Conservation (phyloP, 2,888 invertebrate genomes). For the Stenchaetothrips biformis region DNA sequence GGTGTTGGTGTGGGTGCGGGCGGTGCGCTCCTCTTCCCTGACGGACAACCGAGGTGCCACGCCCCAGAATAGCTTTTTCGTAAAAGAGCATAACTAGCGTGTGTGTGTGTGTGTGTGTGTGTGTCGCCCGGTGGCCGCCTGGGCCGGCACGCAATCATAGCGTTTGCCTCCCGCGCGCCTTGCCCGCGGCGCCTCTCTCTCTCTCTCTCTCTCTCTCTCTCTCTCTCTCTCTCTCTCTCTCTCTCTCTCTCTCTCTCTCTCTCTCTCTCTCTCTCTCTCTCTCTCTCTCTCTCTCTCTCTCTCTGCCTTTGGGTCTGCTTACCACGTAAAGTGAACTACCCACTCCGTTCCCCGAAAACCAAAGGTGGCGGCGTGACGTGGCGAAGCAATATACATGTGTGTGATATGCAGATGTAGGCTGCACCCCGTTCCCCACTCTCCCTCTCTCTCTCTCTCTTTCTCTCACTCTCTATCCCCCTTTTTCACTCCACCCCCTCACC, state of each 20-base stretch:
- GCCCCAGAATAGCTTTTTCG: no score
- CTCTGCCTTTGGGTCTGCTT: neutral
- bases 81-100: no score
- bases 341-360: slow-evolving; percentile 10
- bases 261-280: neutral
- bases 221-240: neutral
- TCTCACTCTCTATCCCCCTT: neutral
- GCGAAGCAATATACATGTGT: slow-evolving; percentile 19
- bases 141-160: no score
- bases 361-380: neutral
- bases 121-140: no score
- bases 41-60: no score
- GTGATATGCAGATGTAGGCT: slow-evolving; percentile 30
- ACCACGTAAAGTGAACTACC: neutral
- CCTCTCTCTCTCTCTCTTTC: slow-evolving; percentile 31
- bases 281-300: neutral
- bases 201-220: neutral
- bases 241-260: neutral
- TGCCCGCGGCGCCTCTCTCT: neutral
- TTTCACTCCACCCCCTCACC: neutral
- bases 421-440: slow-evolving; percentile 4
- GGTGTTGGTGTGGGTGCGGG: no score
- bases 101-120: no score
- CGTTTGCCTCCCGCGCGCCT: no score
- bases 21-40: no score